A percentile compares a stretch with the other conserved stretches of the same genome.
Evolutionary conservation across 1,140 invertebrate species (phyloP).

Genomic region (Drosophila chauvacae): DNA sequence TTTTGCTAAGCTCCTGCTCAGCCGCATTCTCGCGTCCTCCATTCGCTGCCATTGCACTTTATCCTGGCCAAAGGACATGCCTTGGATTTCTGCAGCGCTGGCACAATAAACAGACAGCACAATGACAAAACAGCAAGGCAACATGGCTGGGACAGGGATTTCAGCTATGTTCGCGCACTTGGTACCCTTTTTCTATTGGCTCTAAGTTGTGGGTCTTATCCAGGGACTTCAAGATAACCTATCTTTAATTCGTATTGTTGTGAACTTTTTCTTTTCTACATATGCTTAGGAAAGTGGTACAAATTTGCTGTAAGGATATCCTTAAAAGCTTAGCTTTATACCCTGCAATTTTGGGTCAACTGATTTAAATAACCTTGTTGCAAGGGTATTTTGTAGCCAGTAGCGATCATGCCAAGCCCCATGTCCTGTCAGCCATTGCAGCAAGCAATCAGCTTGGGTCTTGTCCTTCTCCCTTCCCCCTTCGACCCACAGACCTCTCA

Average conservation of each 20-base stretch:
- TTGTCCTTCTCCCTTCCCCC: slow-evolving; percentile 40
- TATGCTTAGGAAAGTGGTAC: no score
- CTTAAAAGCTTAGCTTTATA: not conserved
- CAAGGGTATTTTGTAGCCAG: slow-evolving; percentile 29
- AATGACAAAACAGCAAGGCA: slow-evolving; percentile 61
- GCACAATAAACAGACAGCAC: slow-evolving; percentile 72
- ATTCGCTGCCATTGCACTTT: slow-evolving; percentile 46
- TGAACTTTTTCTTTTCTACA: not conserved
- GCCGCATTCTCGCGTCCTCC: slow-evolving; percentile 28
- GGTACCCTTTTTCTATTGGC: not conserved
- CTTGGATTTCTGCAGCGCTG: slow-evolving; percentile 65
- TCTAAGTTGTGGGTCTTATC: not conserved
- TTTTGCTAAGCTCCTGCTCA: slow-evolving; percentile 56
- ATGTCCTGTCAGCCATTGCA: slow-evolving; percentile 70
- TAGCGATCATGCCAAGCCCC: slow-evolving; percentile 26
- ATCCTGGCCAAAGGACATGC: slow-evolving; percentile 65
- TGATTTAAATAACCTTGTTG: slow-evolving; percentile 24
- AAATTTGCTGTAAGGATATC: no score
- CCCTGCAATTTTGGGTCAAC: not conserved
- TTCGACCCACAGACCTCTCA: not conserved
- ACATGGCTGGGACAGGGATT: slow-evolving; percentile 9
- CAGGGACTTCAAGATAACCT: no score
- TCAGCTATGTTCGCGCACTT: not conserved
- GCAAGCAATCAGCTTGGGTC: slow-evolving; percentile 77
- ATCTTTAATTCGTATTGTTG: fast-evolving